Base-by-base conservation (phyloP, 2,113 vertebrate genomes). In the Oreochromis spilurus region DNA sequence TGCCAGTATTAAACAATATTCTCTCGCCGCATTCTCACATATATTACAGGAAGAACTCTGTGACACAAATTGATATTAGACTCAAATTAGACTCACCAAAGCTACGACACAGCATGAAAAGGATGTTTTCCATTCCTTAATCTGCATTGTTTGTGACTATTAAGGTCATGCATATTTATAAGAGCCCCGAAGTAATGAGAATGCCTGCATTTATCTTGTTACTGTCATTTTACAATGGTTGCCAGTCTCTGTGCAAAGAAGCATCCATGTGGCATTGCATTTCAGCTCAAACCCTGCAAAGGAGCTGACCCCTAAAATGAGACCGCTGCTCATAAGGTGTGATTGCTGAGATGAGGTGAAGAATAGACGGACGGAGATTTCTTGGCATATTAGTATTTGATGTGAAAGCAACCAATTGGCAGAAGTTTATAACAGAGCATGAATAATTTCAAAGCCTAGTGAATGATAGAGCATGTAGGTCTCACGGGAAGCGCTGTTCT, bases 161-260 rank as follows among this genome's bases (percentile, higher is more conserved):
- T 91, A 89, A 85, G 79, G 77, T 90, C 90, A 95, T 95, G 91
- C 94, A 96, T 95, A 95, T 95, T 95, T 94, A 95, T 93, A 84
- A 91, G 81, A 54, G 88, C 86, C 87, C 84, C 24, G 29, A 84
- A 87, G 91, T 87, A 88, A 91, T 90, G 57, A 81, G 81, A 88
- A 95, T 57, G 91, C 75, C 82, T 86, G 80, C 88, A 88, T 94
- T 93, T 92, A 92, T 92, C 85, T 93, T 92, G 84, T 92, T 91
- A 79, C 79, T 88, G 87, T 87, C 65, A 84, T 83, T 93, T 87
- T 84, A 89, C 87, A 94, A 91, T 87, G 53, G 92, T 92, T 91
- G 81, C 82, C 89, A 86, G 48, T 90, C 80, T 88, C 79, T 86
- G 91, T 85, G 88, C 80, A 90, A 87, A 93, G 70, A 79, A 52